Base-by-base conservation (phyloP, 2,797 vertebrate genomes). In the Micropoecilia bifurca region DNA sequence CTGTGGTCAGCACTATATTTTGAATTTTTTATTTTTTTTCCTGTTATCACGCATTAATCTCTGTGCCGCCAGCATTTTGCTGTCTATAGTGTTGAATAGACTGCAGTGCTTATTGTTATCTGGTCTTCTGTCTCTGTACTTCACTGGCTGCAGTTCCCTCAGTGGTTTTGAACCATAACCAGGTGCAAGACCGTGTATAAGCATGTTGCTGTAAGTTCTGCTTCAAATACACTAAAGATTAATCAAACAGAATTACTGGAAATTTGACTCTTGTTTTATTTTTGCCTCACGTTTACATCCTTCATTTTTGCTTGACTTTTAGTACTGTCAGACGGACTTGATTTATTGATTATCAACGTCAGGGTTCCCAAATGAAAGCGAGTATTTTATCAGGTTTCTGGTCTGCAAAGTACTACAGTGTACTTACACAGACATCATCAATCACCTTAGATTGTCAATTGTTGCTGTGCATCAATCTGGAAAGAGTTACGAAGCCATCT, bases 71-170 rank as follows among this genome's bases (percentile, higher is more conserved):
- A 92, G 91, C 92, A 95, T 95, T 94, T 88, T 91, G 85, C 81
- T 93, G 90, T 95, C 90, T 80, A 86, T 92, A 92, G 81, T 78
- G 87, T 13, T 96, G 94, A 96, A 95, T 93, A 95, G 95, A 94
- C 89, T 93, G 80, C 80, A 88, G 88, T 91, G 83, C 90, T 85
- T 74, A 89, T 87, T 92, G 91, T 95, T 94, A 91, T 95, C 91
- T 91, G 85, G 7, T 80, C 85, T 80, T 89, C 86, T 87, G 87
- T 92, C 86, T 93, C 88, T 93, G 87, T 91, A 88, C 87, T 68
- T 85, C 83, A 82, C 90, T 92, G 85, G n/a, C 86, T 92, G 78
- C 78, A 75, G 81, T 80, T 89, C 88, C 75, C 57, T 71, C 46
- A 71, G 39, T 28, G 69, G 75, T 91, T 94, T 94, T 95, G 91